Percentiles rank a stretch among this genome's conserved stretches.
Evolutionary conservation across 2,888 invertebrate genomes (phyloP).

Genomic region (Ceramica pisi): DNA sequence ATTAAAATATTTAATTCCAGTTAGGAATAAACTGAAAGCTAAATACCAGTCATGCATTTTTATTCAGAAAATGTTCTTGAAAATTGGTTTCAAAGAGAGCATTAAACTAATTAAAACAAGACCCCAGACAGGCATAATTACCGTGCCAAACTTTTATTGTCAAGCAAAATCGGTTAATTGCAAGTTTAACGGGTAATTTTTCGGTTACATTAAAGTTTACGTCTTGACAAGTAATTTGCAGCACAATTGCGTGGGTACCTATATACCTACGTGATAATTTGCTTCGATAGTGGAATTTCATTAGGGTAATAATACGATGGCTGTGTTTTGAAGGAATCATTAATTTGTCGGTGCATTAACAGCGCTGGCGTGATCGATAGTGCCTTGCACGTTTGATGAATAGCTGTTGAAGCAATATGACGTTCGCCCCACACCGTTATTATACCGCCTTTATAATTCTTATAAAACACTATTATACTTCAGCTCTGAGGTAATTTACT

Average conservation of each 20-base stretch:
- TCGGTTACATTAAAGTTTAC: constrained; percentile 48
- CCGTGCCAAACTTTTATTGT: constrained; percentile 50
- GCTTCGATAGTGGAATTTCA: constrained; percentile 71
- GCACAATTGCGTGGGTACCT: constrained; percentile 53
- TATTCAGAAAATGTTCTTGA: constrained; percentile 40
- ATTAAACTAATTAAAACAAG: constrained; percentile 56
- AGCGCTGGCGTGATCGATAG: constrained; percentile 77
- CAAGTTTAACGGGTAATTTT: constrained; percentile 55
- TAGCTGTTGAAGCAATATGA: constrained; percentile 67
- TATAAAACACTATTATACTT: constrained; percentile 57
- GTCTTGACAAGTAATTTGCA: constrained; percentile 61
- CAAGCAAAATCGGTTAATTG: constrained; percentile 54
- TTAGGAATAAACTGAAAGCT: constrained; percentile 20
- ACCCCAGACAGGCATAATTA: constrained; percentile 49
- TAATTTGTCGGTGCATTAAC: constrained; percentile 81
- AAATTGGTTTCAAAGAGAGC: constrained; percentile 46
- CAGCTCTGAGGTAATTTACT: constrained; percentile 30
- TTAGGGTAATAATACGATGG: constrained; percentile 73
- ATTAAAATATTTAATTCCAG: constrained; percentile 42
- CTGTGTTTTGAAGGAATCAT: constrained; percentile 79
- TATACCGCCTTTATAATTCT: constrained; percentile 52
- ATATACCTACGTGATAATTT: constrained; percentile 65
- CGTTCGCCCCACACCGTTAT: constrained; percentile 53
- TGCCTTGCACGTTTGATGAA: constrained; percentile 78
- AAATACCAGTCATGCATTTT: constrained; percentile 32